Conservation (phyloP, 2,888 invertebrate species). For the Phortica magna region DNA sequence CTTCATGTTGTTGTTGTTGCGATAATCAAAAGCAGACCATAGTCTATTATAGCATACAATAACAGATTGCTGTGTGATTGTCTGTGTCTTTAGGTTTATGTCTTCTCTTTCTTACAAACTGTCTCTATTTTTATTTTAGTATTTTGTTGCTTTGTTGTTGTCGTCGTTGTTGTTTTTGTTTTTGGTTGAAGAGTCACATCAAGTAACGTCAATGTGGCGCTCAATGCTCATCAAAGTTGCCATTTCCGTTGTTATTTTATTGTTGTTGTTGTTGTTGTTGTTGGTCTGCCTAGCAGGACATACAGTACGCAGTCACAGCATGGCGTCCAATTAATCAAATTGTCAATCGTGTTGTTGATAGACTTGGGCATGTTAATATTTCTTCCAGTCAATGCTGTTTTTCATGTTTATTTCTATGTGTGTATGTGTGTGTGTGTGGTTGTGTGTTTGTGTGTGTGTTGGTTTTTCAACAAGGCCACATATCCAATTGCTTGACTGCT, state of each 20-base stretch:
- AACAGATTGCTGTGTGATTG: constrained; percentile 24
- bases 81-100: not conserved
- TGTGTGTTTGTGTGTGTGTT: constrained; percentile 18
- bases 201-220: constrained; percentile 10
- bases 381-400: constrained; percentile 10
- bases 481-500: not conserved
- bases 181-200: not conserved
- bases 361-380: constrained; percentile 40
- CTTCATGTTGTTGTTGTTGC: not conserved
- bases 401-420: constrained; percentile 12
- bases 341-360: constrained; percentile 53
- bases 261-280: not conserved
- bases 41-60: constrained; percentile 28
- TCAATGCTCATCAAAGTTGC: constrained; percentile 6
- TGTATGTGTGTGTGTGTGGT: not conserved
- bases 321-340: constrained; percentile 60
- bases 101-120: not conserved
- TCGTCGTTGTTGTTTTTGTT: not conserved
- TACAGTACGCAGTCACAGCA: constrained; percentile 35
- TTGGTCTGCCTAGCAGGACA: not conserved
- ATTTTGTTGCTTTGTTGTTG: too few species aligned
- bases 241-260: not conserved
- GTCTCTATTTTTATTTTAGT: not conserved
- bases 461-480: constrained; percentile 11
- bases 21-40: constrained; percentile 12